A percentile compares a stretch with the other conserved stretches of the same genome.
Evolutionary conservation across 30 jellyfish, hydroid and myxozoan species (phyloP).

Genomic region (Hydractinia symbiolongicarpus): DNA sequence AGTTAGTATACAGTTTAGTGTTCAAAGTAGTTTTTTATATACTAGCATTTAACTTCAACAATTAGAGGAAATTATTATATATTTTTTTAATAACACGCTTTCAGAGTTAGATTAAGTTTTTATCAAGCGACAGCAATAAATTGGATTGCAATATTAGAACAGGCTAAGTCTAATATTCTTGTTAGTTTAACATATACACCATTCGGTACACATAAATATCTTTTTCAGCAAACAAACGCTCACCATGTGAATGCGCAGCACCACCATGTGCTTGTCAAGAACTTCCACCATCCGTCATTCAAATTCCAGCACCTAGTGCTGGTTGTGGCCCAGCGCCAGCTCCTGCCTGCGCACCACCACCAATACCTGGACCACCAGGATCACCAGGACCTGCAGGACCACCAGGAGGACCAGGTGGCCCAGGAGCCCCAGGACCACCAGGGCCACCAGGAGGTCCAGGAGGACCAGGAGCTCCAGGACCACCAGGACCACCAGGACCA

Average conservation of each 20-base stretch:
- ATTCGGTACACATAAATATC: no score
- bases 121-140: no score
- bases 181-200: no score
- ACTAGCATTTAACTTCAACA: no score
- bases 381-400: slow-evolving; percentile 83
- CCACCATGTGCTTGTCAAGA: slow-evolving; percentile 22
- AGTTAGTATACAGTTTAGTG: no score
- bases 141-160: no score
- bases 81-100: no score
- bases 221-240: slow-evolving; percentile 8
- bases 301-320: slow-evolving; percentile 31
- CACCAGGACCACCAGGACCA: slow-evolving; percentile 95
- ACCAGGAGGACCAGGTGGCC: slow-evolving; percentile 88
- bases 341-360: slow-evolving; percentile 24
- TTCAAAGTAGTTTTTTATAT: no score
- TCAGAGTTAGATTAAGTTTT: no score
- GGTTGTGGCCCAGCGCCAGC: slow-evolving; percentile 20
- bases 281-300: slow-evolving; percentile 24
- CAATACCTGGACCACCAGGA: slow-evolving; percentile 76
- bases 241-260: slow-evolving; percentile 36
- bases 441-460: slow-evolving; percentile 99
- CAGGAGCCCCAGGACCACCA: slow-evolving; percentile 89
- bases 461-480: slow-evolving; percentile 87
- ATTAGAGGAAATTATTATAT: no score
- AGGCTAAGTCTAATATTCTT: no score